These are phyloP conservation scores for Drosophila macrospina DNA, from an alignment of 2,888 invertebrate genomes.

Conservation along the genomic window DNA sequence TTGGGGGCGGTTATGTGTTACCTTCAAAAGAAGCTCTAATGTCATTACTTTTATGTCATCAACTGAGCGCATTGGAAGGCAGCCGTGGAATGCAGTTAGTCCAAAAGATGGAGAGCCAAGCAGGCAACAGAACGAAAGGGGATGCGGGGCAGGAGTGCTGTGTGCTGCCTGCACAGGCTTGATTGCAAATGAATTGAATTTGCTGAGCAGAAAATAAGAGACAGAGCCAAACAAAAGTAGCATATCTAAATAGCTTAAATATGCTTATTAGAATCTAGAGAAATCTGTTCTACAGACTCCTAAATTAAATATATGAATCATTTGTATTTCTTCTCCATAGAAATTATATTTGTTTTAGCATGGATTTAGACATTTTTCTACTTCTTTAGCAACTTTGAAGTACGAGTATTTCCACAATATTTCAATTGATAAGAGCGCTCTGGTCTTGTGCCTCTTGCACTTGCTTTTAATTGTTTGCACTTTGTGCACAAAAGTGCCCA, in stretches of 20 bases:
- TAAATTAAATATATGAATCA: neutral
- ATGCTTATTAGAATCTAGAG: neutral
- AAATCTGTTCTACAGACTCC: neutral
- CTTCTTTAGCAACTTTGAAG: neutral
- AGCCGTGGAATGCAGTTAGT: conserved; percentile 40
- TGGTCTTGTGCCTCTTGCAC: conserved; percentile 2
- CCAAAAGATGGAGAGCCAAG: conserved; percentile 9
- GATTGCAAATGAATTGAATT: conserved; percentile 52
- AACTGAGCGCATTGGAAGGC: conserved; percentile 44
- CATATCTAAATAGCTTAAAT: conserved; percentile 28
- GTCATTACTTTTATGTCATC: conserved; percentile 61
- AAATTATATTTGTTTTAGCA: no score
- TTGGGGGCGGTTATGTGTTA: conserved; percentile 49
- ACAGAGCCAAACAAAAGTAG: conserved; percentile 15
- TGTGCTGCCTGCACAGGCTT: conserved; percentile 17
- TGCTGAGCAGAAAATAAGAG: conserved; percentile 7
- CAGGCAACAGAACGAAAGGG: neutral
- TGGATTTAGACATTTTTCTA: no score
- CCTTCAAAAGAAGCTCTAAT: conserved; percentile 46
- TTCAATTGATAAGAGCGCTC: neutral
- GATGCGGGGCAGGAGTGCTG: neutral
- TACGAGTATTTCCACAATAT: neutral
- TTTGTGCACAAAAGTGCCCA: conserved; percentile 43
- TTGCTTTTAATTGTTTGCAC: conserved; percentile 53
- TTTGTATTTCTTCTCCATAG: no score